phyloP scores from a whole-genome alignment of 2,797 vertebrate species.

The Enteromius fasciolatus region DNA sequence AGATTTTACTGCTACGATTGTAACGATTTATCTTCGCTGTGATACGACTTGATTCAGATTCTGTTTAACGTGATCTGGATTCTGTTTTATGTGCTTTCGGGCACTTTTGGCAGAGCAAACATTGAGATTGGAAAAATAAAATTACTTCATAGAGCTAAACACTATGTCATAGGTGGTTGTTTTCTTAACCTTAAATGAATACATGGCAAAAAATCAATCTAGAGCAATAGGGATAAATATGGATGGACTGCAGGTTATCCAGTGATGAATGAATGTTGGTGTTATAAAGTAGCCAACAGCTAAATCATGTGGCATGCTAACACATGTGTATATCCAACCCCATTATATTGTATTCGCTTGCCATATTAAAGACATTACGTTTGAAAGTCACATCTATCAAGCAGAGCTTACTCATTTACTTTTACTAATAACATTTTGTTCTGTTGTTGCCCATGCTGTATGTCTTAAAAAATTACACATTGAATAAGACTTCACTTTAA shows the following conservation, averaged over 20 bases:
- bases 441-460: neutral
- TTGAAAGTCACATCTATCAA: neutral
- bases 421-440: neutral
- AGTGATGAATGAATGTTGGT: slow-evolving; percentile 20
- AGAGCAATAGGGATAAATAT: slow-evolving; percentile 3
- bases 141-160: neutral
- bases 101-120: neutral
- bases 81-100: neutral
- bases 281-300: neutral
- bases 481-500: neutral
- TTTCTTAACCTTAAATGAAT: slow-evolving; percentile 2
- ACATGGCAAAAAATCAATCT: slow-evolving; percentile 5
- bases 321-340: neutral
- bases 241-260: slow-evolving; percentile 5
- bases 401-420: neutral
- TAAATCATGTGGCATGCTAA: neutral
- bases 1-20: neutral
- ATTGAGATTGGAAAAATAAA: neutral
- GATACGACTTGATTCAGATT: slow-evolving; percentile 4
- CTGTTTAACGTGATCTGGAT: slow-evolving; percentile 4
- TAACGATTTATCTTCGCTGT: slow-evolving; percentile 7
- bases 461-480: neutral
- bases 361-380: neutral
- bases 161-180: slow-evolving; percentile 3
- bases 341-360: neutral